Conservation (phyloP, 2,797 vertebrate species). For the Scomberomorus guttatus region DNA sequence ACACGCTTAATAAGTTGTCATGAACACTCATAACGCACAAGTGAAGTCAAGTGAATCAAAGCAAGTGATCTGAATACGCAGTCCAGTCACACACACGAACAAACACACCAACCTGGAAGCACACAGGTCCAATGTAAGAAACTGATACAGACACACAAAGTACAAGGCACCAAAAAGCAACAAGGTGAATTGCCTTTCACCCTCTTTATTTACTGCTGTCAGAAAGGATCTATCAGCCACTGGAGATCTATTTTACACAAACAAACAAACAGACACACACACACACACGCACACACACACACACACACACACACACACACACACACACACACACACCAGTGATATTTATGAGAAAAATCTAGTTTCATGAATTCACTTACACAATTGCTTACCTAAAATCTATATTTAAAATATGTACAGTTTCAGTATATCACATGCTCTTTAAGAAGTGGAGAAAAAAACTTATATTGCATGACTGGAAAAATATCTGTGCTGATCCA, state of each 20-base stretch:
- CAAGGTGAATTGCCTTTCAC: slow-evolving; percentile 28
- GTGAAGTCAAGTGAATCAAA: slow-evolving; percentile 17
- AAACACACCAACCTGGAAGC: slow-evolving; percentile 2
- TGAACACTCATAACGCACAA: slow-evolving; percentile 7
- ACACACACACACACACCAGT: no score
- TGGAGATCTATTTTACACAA: slow-evolving; percentile 11
- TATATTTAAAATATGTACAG: neutral
- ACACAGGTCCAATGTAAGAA: neutral
- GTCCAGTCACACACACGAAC: neutral
- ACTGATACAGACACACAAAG: neutral
- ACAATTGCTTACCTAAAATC: neutral
- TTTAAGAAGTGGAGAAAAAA: neutral
- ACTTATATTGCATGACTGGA: neutral
- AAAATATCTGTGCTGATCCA: no score
- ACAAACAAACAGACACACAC: slow-evolving; percentile 8
- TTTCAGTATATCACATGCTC: neutral
- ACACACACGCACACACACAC: no score
- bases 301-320: neutral
- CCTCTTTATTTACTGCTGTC: slow-evolving; percentile 40
- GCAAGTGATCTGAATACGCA: neutral
- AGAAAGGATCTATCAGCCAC: slow-evolving; percentile 25
- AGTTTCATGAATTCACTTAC: neutral
- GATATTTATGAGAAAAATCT: neutral
- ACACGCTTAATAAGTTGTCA: slow-evolving; percentile 28
- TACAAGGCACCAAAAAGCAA: neutral